A percentile compares a stretch with the other conserved stretches of the same genome.
phyloP scores from a whole-genome alignment of 2,113 vertebrate species.

The Syngnathus scovelli region DNA sequence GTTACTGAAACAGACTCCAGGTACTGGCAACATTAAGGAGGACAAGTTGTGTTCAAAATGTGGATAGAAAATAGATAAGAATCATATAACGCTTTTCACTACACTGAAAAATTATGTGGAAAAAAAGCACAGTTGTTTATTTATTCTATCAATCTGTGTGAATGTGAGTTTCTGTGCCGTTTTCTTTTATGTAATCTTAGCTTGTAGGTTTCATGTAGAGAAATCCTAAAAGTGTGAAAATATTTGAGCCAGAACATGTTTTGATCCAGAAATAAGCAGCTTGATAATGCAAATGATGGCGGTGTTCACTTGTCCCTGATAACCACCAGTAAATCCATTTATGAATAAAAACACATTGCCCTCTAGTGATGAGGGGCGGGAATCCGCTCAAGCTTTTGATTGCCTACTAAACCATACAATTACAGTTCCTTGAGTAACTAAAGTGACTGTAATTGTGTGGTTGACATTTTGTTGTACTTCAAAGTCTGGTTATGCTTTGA shows the following conservation, averaged over 20 bases:
- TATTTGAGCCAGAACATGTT: not conserved
- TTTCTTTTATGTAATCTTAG: not conserved
- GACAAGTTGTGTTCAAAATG: not conserved
- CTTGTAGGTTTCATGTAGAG: not conserved
- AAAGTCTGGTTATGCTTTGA: not conserved
- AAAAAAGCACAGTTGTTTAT: not conserved
- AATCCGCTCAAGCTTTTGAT: not conserved
- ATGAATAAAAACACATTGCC: constrained; percentile 40
- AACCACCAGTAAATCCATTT: not conserved
- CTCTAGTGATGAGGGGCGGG: constrained; percentile 41
- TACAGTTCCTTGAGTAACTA: too few relatives aligned
- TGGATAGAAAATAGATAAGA: not conserved
- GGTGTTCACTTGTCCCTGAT: constrained; percentile 3
- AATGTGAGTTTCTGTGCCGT: too few relatives aligned
- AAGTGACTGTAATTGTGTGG: not conserved
- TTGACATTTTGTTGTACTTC: too few relatives aligned
- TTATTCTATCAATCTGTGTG: not conserved
- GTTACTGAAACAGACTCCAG: not conserved
- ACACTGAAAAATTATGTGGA: not conserved
- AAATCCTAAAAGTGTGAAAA: not conserved
- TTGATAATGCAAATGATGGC: not conserved
- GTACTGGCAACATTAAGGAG: not conserved
- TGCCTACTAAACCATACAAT: too few relatives aligned
- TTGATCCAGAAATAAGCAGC: not conserved
- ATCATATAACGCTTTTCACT: not conserved